These are phyloP conservation scores for Vesta saturnalis DNA, from an alignment of 2,888 invertebrate genomes.

Conservation along the genomic window DNA sequence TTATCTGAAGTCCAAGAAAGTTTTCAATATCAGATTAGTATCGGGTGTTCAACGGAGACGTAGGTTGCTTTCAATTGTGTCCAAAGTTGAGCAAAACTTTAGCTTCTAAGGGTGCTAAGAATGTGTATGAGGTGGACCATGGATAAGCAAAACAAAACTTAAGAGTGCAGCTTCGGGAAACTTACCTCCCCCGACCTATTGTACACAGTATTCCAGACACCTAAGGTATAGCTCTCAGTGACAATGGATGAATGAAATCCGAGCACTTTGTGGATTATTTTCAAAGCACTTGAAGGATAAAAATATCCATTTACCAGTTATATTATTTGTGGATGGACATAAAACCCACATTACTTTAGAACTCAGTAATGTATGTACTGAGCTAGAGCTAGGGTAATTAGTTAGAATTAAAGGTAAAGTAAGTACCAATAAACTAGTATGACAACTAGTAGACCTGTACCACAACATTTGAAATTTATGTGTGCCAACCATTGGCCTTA, in stretches of 20 bases:
- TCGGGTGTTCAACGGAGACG: conserved; percentile 53
- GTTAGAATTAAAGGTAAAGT: too few relatives aligned
- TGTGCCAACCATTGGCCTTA: too few relatives aligned
- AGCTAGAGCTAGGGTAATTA: too few relatives aligned
- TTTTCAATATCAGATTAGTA: conserved; percentile 47
- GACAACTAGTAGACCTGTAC: too few relatives aligned
- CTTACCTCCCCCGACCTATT: conserved; percentile 53
- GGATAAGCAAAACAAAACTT: conserved; percentile 50
- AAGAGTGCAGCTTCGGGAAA: conserved; percentile 52
- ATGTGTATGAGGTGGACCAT: conserved; percentile 51
- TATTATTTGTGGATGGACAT: conserved; percentile 38
- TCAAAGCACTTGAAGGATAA: conserved; percentile 20
- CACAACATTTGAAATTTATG: too few relatives aligned
- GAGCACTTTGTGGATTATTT: conserved; percentile 57
- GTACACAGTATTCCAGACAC: conserved; percentile 50
- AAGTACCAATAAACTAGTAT: too few relatives aligned
- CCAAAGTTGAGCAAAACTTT: conserved; percentile 49
- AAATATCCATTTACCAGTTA: conserved; percentile 32
- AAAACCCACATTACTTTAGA: conserved; percentile 37
- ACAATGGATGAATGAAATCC: conserved; percentile 59
- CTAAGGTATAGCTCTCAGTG: conserved; percentile 56
- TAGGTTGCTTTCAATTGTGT: conserved; percentile 53
- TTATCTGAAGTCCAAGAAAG: conserved; percentile 34
- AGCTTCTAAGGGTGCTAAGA: conserved; percentile 38
- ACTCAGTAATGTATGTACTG: conserved; percentile 41